Base-by-base conservation (phyloP, 2,888 invertebrate genomes). In the Drosophila borealis region DNA sequence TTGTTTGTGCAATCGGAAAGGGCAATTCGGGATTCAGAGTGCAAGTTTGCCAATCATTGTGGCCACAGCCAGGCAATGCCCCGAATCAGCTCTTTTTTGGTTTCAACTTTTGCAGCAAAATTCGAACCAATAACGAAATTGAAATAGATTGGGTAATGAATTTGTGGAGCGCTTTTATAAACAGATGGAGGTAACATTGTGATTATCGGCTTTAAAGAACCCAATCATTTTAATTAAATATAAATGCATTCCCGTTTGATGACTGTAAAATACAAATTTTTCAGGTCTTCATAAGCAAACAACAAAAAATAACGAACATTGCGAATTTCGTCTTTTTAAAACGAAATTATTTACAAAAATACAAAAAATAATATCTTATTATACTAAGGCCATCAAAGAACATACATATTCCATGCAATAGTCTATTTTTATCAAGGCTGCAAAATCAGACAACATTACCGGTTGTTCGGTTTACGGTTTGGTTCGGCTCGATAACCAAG, bases 1-100 rank as follows among this genome's bases (percentile, higher is more conserved):
- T 83, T 88, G 88, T 84, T 84, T 83, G 87, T 75, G 80, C 75
- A 78, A 80, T 79, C 66, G 66, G 70, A 70, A 74, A 73, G 54
- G 64, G 73, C 50, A 63, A 55, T 78, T 59, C 67, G 48, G 56
- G 53, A 55, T 70, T 51, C 67, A 67, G 53, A 60, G 64, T 42
- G 59, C 61, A 67, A 66, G 67, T 59, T 66, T 70, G 72, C 59
- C 70, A 62, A 67, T 59, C 69, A 63, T 74, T 63, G 71, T 65
- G 72, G 72, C 77, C 66, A 72, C 39, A 62, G 41, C 44, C 49
- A 46, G 46, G 48, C 61, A 68, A 59, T 56, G 37, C 50, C 48
- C 56, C 33, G 56, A 77, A 60, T 71, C 66, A 71, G 72, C 54
- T 59, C 45, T 29, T 55, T 48, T 74, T 72, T 70, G 63, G 25